Percentiles rank a stretch among this genome's conserved stretches.
phyloP scores from a whole-genome alignment of 2,888 invertebrate genomes.

The Hedya salicella region DNA sequence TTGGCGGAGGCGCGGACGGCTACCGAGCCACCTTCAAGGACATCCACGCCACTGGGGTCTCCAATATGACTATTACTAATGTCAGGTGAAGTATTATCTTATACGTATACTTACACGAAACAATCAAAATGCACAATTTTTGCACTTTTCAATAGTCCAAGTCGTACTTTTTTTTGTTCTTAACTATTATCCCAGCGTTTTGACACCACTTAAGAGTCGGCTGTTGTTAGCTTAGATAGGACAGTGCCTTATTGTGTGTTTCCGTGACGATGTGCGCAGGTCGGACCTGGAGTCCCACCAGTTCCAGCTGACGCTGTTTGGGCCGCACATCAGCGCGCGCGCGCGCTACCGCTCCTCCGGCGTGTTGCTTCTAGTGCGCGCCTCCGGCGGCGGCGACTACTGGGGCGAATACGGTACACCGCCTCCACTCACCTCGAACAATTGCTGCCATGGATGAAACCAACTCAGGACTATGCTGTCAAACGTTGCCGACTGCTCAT shows the following conservation, averaged over 20 bases:
- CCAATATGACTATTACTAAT: constrained; percentile 91
- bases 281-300: constrained; percentile 91
- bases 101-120: not conserved
- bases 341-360: constrained; percentile 93
- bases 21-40: constrained; percentile 92
- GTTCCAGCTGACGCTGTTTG: constrained; percentile 91
- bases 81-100: constrained; percentile 85
- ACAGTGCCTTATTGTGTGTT: constrained; percentile 25
- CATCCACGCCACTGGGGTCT: constrained; percentile 92
- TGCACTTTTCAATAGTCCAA: too few relatives aligned
- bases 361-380: constrained; percentile 90
- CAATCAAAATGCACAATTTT: too few relatives aligned
- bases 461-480: too few relatives aligned
- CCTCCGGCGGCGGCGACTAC: constrained; percentile 94
- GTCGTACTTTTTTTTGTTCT: too few relatives aligned
- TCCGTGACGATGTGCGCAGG: constrained; percentile 69
- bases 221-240: constrained; percentile 29
- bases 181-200: too few relatives aligned
- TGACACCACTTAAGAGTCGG: too few relatives aligned
- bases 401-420: constrained; percentile 93
- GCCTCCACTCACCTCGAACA: not conserved
- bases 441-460: too few relatives aligned
- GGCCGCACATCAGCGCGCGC: constrained; percentile 91
- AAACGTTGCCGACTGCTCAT: too few relatives aligned
- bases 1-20: constrained; percentile 93